Evolutionary conservation across 2,797 vertebrate species (phyloP).

Genomic region (Characodon lateralis): DNA sequence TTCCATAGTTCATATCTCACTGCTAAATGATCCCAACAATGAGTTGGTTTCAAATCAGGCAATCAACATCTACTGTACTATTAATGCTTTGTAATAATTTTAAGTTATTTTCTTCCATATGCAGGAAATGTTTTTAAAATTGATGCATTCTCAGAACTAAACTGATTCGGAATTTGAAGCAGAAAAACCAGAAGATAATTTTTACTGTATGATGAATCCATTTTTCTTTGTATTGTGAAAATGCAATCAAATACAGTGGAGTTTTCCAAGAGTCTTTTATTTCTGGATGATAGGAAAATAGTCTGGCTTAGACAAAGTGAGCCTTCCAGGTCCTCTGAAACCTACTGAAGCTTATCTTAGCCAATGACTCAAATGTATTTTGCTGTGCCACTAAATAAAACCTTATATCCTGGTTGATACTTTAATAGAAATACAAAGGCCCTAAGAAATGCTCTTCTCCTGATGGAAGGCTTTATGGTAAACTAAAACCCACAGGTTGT

Average conservation of each 20-base stretch:
- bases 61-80: too few species aligned
- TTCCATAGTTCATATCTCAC: not conserved
- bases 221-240: not conserved
- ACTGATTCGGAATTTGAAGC: not conserved
- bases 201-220: not conserved
- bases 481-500: not conserved
- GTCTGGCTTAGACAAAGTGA: not conserved
- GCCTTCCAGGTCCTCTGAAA: not conserved
- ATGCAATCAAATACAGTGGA: too few species aligned
- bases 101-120: not conserved
- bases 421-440: too few species aligned
- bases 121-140: not conserved
- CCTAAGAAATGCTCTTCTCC: too few species aligned
- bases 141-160: not conserved
- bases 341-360: not conserved
- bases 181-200: not conserved
- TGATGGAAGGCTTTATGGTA: not conserved
- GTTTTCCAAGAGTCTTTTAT: not conserved
- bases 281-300: not conserved
- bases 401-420: too few species aligned
- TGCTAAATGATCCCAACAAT: not conserved
- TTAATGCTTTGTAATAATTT: too few species aligned
- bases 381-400: not conserved
- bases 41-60: too few species aligned
- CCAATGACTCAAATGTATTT: not conserved